Percentiles rank a stretch among this genome's conserved stretches.
Conservation (phyloP, 2,888 invertebrate genomes). For the Caradrina clavipalpis region DNA sequence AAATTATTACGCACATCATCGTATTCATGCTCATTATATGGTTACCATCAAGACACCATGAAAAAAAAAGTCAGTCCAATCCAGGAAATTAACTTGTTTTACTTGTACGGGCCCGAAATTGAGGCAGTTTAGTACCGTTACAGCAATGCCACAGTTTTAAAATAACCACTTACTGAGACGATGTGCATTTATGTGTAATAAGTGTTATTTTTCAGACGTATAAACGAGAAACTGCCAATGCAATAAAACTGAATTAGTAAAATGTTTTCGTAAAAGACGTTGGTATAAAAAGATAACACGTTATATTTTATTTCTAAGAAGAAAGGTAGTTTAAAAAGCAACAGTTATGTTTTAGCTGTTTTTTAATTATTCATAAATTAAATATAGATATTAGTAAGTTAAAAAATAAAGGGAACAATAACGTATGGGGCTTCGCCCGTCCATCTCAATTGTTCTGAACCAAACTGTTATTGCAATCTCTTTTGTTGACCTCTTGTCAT, state of each 20-base stretch:
- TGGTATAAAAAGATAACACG: constrained; percentile 25
- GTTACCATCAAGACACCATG: constrained; percentile 77
- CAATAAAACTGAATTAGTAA: constrained; percentile 51
- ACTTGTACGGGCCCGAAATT: constrained; percentile 75
- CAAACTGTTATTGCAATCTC: constrained; percentile 39
- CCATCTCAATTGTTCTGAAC: constrained; percentile 65
- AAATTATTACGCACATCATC: constrained; percentile 19
- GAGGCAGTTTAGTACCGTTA: constrained; percentile 85
- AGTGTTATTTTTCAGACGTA: constrained; percentile 67
- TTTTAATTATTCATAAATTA: not conserved
- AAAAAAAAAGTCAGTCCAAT: constrained; percentile 72
- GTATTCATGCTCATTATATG: constrained; percentile 9
- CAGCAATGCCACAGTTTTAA: constrained; percentile 78
- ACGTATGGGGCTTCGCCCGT: constrained; percentile 63
- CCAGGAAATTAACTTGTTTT: constrained; percentile 84
- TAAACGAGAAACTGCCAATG: constrained; percentile 63
- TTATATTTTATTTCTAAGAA: constrained; percentile 23
- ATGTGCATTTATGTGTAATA: constrained; percentile 73
- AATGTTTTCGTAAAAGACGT: constrained; percentile 29
- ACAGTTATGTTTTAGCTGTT: constrained; percentile 20
- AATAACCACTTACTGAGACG: constrained; percentile 74
- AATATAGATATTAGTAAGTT: not conserved
- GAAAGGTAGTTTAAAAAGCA: constrained; percentile 9
- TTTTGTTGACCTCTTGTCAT: constrained; percentile 65
- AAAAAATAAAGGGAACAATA: constrained; percentile 9